These are phyloP conservation scores for Oryzias woworae DNA, from an alignment of 2,113 vertebrate species.

Conservation along the genomic window DNA sequence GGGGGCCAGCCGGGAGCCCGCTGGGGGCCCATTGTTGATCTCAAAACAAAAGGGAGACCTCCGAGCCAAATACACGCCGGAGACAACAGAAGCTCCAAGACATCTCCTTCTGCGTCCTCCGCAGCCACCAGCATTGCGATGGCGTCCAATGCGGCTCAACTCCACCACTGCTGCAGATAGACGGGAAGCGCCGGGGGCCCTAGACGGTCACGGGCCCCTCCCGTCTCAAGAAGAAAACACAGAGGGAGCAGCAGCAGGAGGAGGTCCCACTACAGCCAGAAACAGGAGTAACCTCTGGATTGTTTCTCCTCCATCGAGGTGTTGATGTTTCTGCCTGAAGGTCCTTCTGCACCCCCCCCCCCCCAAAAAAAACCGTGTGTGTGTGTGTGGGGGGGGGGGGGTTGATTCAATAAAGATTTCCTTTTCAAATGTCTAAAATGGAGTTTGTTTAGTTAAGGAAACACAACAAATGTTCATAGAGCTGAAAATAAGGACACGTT, in stretches of 20 bases:
- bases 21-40: constrained; percentile 51
- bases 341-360: too few species aligned
- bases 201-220: background rate
- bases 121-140: constrained; percentile 11
- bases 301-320: too few species aligned
- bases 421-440: too few species aligned
- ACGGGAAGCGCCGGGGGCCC: constrained; percentile 40
- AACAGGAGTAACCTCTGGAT: too few species aligned
- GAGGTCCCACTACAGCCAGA: background rate
- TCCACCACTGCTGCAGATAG: constrained; percentile 45
- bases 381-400: too few species aligned
- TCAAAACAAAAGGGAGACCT: constrained; percentile 65
- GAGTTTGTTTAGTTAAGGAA: too few species aligned
- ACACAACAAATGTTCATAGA: too few species aligned
- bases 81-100: constrained; percentile 29
- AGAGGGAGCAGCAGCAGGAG: background rate
- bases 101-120: constrained; percentile 26
- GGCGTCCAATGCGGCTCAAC: constrained; percentile 52
- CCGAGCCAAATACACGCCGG: constrained; percentile 30
- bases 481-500: too few species aligned
- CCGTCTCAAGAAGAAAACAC: background rate
- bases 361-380: too few species aligned
- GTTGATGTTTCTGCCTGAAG: too few species aligned
- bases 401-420: too few species aligned
- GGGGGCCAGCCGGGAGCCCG: constrained; percentile 30